Conservation (phyloP, 2,113 vertebrate genomes). For the Esox niger region DNA sequence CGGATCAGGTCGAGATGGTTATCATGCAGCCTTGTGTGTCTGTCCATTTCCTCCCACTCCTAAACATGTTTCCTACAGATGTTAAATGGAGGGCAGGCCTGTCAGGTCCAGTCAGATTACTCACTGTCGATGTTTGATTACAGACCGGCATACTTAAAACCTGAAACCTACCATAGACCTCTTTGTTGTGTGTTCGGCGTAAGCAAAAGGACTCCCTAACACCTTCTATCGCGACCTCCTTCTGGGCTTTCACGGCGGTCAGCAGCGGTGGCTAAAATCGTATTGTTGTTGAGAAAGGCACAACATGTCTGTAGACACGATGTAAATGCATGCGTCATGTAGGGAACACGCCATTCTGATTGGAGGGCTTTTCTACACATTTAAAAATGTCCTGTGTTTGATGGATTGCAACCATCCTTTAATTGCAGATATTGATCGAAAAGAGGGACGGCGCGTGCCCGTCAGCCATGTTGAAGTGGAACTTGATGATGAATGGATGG, state of each 20-base stretch:
- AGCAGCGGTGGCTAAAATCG: no score
- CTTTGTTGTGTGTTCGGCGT: neutral
- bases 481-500: no score
- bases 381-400: no score
- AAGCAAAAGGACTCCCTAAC: neutral
- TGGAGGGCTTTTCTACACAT: no score
- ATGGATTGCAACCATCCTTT: no score
- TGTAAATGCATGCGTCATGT: no score
- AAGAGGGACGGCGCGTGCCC: no score
- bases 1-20: slow-evolving; percentile 82
- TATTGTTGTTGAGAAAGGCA: no score
- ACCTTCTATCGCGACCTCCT: neutral
- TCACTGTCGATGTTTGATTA: slow-evolving; percentile 47
- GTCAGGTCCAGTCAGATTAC: slow-evolving; percentile 74
- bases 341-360: no score
- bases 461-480: no score
- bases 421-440: no score
- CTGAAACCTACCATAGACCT: slow-evolving; percentile 8
- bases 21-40: slow-evolving; percentile 61
- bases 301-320: no score
- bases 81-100: slow-evolving; percentile 71
- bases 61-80: slow-evolving; percentile 70
- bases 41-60: slow-evolving; percentile 71
- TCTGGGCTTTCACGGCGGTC: neutral
- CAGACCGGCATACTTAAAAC: slow-evolving; percentile 19